Percentiles rank a stretch among this genome's conserved stretches.
Evolutionary conservation across 2,113 vertebrate species (phyloP).

Genomic region (Felis catus): DNA sequence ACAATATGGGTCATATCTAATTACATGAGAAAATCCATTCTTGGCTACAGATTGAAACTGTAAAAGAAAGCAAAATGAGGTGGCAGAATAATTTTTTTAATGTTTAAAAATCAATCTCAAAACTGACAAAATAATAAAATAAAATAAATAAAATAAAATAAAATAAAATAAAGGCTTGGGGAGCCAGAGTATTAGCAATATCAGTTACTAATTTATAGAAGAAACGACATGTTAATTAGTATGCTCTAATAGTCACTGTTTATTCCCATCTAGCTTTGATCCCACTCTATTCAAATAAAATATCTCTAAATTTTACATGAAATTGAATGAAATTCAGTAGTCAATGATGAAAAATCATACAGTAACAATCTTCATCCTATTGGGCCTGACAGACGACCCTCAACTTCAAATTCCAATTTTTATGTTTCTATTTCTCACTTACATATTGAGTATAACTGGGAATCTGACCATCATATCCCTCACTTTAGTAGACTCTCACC

Average conservation of each 20-base stretch:
- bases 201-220: neutral
- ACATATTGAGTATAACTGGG: neutral
- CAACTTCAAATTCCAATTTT: constrained; percentile 40
- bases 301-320: neutral
- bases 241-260: neutral
- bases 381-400: constrained; percentile 57
- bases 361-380: constrained; percentile 50
- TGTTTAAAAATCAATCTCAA: neutral
- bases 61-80: neutral
- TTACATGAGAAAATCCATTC: neutral
- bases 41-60: neutral
- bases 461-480: neutral
- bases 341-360: constrained; percentile 52
- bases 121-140: neutral
- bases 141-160: neutral
- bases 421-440: constrained; percentile 7
- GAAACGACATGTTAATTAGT: neutral
- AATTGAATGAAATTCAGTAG: neutral
- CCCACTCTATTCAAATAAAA: neutral
- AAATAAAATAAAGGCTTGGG: neutral
- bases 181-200: neutral
- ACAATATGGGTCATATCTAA: neutral
- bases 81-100: neutral
- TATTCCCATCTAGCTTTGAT: neutral
- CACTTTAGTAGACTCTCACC: neutral